Percentiles rank a stretch among this genome's conserved stretches.
phyloP scores from a whole-genome alignment of 1,140 invertebrate genomes.

The Rhagoletis zephyria region DNA sequence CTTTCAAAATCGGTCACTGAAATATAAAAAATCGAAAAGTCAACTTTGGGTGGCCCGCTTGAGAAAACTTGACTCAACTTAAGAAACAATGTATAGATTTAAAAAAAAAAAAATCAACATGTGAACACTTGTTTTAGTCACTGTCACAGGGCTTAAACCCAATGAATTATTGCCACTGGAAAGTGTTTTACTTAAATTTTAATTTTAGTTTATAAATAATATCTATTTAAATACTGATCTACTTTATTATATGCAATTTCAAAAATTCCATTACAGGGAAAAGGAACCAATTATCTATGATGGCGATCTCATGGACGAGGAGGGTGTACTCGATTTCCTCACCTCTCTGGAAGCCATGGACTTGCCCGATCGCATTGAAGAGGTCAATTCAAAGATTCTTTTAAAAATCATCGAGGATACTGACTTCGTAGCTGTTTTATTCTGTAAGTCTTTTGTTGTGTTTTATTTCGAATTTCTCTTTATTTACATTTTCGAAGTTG shows the following conservation, averaged over 20 bases:
- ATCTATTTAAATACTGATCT: background rate
- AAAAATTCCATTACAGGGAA: constrained; percentile 74
- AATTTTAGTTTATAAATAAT: no score
- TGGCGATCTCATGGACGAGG: constrained; percentile 95
- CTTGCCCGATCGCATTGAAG: constrained; percentile 94
- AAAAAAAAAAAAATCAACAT: no score
- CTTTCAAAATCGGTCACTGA: no score
- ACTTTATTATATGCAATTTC: background rate
- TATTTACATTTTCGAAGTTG: constrained; percentile 11
- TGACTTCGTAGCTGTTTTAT: constrained; percentile 92
- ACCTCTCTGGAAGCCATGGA: constrained; percentile 95
- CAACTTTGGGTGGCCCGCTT: no score
- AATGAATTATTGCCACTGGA: no score
- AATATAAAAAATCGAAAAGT: no score
- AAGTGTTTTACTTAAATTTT: no score
- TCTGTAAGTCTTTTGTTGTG: constrained; percentile 84
- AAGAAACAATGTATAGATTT: no score
- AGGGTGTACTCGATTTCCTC: constrained; percentile 91
- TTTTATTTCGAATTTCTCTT: constrained; percentile 20
- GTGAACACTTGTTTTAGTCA: no score
- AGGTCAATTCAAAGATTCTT: constrained; percentile 93
- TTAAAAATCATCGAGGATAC: constrained; percentile 93
- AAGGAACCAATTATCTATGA: constrained; percentile 94
- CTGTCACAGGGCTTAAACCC: no score
- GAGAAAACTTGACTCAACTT: no score